phyloP scores from a whole-genome alignment of 2,888 invertebrate species.

The Netelia melanura region DNA sequence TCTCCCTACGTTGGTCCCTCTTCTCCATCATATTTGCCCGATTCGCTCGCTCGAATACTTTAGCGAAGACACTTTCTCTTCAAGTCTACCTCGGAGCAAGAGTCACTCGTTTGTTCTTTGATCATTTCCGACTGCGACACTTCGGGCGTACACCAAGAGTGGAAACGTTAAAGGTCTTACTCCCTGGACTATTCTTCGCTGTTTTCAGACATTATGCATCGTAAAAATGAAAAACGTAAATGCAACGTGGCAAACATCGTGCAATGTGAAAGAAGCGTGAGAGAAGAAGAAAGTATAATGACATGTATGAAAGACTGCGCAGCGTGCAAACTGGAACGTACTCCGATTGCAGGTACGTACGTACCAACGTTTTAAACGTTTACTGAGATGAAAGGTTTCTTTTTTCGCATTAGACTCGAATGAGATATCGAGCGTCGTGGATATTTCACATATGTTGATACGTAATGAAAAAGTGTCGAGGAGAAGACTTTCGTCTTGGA shows the following conservation, averaged over 20 bases:
- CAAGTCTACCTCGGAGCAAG: conserved; percentile 1
- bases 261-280: not conserved
- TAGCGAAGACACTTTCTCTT: not conserved
- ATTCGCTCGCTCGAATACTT: conserved; percentile 3
- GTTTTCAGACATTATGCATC: conserved; percentile 29
- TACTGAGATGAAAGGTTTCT: not conserved
- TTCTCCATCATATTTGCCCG: not conserved
- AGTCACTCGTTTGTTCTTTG: conserved; percentile 19
- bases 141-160: not conserved
- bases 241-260: not conserved
- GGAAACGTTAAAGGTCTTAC: not conserved
- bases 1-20: not conserved
- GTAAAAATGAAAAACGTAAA: conserved; percentile 4
- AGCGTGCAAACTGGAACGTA: not conserved
- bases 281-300: too few species aligned
- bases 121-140: conserved; percentile 25
- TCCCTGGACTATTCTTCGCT: not conserved
- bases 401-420: not conserved
- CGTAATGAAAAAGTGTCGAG: not conserved
- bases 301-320: not conserved
- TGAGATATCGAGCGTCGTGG: not conserved
- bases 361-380: not conserved
- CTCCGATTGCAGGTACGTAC: not conserved
- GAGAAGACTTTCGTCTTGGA: not conserved
- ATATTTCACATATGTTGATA: not conserved